Conservation (phyloP, 1,140 invertebrate species). For the Mamestra configurata region DNA sequence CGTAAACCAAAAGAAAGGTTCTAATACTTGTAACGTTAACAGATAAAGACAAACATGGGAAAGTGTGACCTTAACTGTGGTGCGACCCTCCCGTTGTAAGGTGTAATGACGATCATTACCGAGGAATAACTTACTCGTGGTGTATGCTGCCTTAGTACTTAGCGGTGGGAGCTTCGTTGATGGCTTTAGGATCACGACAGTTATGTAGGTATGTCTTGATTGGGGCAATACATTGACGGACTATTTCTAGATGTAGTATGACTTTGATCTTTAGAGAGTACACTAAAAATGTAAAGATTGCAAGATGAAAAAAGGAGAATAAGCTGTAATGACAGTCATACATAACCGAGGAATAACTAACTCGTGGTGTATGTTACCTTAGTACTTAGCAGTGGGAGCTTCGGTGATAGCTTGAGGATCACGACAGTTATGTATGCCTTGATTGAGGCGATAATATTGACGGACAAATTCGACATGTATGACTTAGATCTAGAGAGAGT, state of each 20-base stretch:
- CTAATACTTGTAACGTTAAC: constrained; percentile 7
- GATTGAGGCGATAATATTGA: too few species aligned
- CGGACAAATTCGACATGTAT: too few species aligned
- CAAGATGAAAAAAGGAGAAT: too few species aligned
- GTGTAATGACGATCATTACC: constrained; percentile 38
- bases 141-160: not conserved
- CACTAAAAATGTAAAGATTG: too few species aligned
- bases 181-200: not conserved
- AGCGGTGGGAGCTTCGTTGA: constrained; percentile 10
- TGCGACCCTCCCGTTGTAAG: constrained; percentile 22
- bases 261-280: too few species aligned
- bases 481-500: too few species aligned
- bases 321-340: constrained; percentile 27
- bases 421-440: too few species aligned
- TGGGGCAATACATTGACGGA: too few species aligned
- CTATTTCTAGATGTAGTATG: too few species aligned
- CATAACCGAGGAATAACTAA: constrained; percentile 28
- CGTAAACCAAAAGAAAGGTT: constrained; percentile 30
- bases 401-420: not conserved
- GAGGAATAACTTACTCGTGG: constrained; percentile 9
- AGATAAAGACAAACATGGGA: constrained; percentile 50
- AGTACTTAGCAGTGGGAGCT: constrained; percentile 1
- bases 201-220: too few species aligned
- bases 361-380: not conserved
- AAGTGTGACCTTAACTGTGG: constrained; percentile 55